A percentile compares a stretch with the other conserved stretches of the same genome.
phyloP scores from a whole-genome alignment of 2,888 invertebrate species.

The Muscina levida region DNA sequence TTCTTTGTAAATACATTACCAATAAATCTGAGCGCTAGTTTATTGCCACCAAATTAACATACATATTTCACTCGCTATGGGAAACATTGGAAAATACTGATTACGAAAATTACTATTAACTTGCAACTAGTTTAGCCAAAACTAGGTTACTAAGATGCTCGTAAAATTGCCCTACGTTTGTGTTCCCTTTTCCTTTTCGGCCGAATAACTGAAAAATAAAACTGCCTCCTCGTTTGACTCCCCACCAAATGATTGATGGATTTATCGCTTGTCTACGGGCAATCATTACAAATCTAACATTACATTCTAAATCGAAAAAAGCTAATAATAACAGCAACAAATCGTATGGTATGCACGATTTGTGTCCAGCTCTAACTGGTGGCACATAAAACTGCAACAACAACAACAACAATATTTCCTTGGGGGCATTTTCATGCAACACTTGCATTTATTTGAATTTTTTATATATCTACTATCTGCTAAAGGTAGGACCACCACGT shows the following conservation, averaged over 20 bases:
- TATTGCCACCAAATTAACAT: too few relatives aligned
- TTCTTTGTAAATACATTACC: too few relatives aligned
- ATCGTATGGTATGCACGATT: constrained; percentile 59
- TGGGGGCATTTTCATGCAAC: constrained; percentile 54
- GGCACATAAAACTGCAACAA: constrained; percentile 40
- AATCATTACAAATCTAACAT: constrained; percentile 52
- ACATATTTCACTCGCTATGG: too few relatives aligned
- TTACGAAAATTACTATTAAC: too few relatives aligned
- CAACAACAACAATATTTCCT: constrained; percentile 26
- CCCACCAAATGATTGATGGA: constrained; percentile 45
- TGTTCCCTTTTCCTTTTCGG: constrained; percentile 1
- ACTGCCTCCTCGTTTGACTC: constrained; percentile 39
- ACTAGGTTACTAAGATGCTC: constrained; percentile 55
- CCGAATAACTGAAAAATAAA: constrained; percentile 44
- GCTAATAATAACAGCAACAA: too few relatives aligned
- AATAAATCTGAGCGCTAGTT: too few relatives aligned
- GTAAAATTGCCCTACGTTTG: constrained; percentile 52
- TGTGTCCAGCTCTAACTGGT: constrained; percentile 28
- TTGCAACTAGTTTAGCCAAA: too few relatives aligned
- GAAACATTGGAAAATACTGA: too few relatives aligned
- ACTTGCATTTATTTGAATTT: constrained; percentile 50
- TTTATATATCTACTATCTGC: background rate
- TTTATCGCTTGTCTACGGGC: constrained; percentile 48
- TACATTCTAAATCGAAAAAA: constrained; percentile 45
- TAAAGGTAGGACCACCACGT: background rate